Evolutionary conservation across 2,888 invertebrate genomes (phyloP).

Genomic region (Zaprionus lineosus): DNA sequence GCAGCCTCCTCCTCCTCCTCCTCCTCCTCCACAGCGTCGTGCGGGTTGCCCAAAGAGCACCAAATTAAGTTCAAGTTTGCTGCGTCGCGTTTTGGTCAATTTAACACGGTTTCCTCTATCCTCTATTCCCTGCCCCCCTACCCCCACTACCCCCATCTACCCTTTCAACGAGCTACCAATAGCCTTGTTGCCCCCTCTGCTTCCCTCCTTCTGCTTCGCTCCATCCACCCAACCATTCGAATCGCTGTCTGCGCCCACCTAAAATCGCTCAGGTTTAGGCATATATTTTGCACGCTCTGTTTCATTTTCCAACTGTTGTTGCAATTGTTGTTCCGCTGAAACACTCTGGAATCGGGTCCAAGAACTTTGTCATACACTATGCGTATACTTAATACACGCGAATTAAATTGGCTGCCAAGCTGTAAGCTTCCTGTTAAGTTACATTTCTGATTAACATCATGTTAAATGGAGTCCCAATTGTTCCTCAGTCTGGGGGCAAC

Average conservation of each 20-base stretch:
- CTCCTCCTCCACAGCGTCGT: slow-evolving; percentile 10
- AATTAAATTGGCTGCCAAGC: too few relatives aligned
- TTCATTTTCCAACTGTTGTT: slow-evolving; percentile 43
- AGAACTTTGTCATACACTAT: slow-evolving; percentile 33
- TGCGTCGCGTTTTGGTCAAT: slow-evolving; percentile 66
- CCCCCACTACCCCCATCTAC: too few relatives aligned
- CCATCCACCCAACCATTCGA: background rate
- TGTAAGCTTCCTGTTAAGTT: too few relatives aligned
- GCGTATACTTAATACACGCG: too few relatives aligned
- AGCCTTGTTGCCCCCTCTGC: background rate
- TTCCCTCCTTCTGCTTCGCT: slow-evolving; percentile 1
- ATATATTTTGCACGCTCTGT: slow-evolving; percentile 59
- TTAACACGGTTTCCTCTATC: slow-evolving; percentile 48
- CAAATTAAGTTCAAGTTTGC: slow-evolving; percentile 66
- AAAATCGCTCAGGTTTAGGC: slow-evolving; percentile 44
- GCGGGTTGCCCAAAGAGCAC: slow-evolving; percentile 43
- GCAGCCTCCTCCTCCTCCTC: slow-evolving; percentile 21
- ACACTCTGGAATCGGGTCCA: slow-evolving; percentile 18
- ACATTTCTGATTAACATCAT: too few relatives aligned
- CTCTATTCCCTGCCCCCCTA: background rate
- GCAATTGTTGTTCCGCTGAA: slow-evolving; percentile 17
- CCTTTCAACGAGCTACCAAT: background rate
- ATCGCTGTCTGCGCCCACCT: slow-evolving; percentile 29
- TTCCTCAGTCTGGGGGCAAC: too few relatives aligned
- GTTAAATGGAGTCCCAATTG: too few relatives aligned